Evolutionary conservation across 2,113 vertebrate genomes (phyloP).

Genomic region (Phocoena phocoena): DNA sequence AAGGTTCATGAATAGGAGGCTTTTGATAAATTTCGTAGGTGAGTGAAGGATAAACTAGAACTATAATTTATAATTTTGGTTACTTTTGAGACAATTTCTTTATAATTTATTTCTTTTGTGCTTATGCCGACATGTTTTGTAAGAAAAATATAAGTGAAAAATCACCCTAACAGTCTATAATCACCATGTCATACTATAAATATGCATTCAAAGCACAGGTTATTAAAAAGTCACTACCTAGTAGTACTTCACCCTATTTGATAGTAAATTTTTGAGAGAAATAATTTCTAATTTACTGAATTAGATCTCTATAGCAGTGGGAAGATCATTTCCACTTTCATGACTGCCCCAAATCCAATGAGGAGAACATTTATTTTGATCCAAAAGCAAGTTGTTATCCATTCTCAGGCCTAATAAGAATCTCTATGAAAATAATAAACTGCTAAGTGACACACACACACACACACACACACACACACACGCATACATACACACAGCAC

Average conservation of each 20-base stretch:
- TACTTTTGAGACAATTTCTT: neutral
- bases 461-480: neutral
- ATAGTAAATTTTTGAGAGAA: neutral
- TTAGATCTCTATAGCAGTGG: neutral
- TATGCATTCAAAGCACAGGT: neutral
- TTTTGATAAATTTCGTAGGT: constrained; percentile 33
- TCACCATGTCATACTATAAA: neutral
- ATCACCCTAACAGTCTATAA: neutral
- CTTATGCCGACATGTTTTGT: neutral
- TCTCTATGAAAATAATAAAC: neutral
- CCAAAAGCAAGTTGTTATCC: neutral
- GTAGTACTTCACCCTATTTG: neutral
- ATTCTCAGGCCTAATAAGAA: neutral
- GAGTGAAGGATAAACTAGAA: neutral
- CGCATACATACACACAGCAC: too few species aligned
- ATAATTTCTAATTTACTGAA: neutral
- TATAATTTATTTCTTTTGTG: neutral
- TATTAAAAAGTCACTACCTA: neutral
- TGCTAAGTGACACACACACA: neutral
- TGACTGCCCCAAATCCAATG: neutral
- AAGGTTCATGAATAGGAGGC: neutral
- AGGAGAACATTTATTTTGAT: neutral
- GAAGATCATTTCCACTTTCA: neutral
- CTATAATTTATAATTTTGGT: constrained; percentile 21
- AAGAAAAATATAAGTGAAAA: neutral